A percentile compares a stretch with the other conserved stretches of the same genome.
These are phyloP conservation scores for Anastrepha obliqua DNA, from an alignment of 1,140 invertebrate species.

Conservation along the genomic window DNA sequence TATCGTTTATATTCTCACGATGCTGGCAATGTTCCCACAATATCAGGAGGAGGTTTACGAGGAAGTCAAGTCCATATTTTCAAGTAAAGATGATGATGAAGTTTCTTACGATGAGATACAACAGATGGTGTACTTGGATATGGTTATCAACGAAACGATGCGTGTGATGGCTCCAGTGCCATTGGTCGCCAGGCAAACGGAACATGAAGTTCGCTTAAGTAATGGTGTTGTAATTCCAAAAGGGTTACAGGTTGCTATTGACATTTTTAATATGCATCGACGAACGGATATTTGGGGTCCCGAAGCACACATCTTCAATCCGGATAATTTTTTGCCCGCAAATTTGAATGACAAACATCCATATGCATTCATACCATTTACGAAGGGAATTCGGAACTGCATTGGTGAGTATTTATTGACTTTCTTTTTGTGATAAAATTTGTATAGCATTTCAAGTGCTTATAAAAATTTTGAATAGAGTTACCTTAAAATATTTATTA, in stretches of 20 bases:
- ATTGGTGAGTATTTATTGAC: constrained; percentile 58
- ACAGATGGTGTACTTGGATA: constrained; percentile 80
- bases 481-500: no score
- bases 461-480: no score
- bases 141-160: constrained; percentile 79
- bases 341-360: constrained; percentile 60
- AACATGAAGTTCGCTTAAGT: constrained; percentile 59
- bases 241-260: constrained; percentile 59
- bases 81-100: constrained; percentile 68
- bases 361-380: constrained; percentile 66
- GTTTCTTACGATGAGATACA: constrained; percentile 76
- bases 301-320: constrained; percentile 65
- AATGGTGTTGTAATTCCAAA: constrained; percentile 60
- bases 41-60: constrained; percentile 77
- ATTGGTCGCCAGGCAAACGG: constrained; percentile 56
- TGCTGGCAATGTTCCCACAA: constrained; percentile 70
- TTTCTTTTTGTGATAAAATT: no score
- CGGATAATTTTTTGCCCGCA: constrained; percentile 65
- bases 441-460: no score
- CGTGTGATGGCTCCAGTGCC: constrained; percentile 71
- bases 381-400: constrained; percentile 64
- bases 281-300: constrained; percentile 62
- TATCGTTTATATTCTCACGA: constrained; percentile 63
- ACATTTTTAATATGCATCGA: constrained; percentile 63
- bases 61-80: constrained; percentile 79